Evolutionary conservation across 2,888 invertebrate genomes (phyloP).

Genomic region (Cinara cedri): DNA sequence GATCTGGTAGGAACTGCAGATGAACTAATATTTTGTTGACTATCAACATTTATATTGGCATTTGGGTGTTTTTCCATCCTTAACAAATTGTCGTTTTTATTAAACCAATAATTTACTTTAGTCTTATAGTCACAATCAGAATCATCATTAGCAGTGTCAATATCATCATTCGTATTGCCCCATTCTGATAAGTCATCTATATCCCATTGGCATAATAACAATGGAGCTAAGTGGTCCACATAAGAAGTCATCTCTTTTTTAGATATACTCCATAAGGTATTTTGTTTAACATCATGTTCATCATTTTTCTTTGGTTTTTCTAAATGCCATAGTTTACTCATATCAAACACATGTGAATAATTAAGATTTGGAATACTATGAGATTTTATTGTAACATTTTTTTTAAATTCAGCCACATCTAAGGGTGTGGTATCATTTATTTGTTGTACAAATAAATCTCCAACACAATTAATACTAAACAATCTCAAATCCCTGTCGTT

Average conservation of each 20-base stretch:
- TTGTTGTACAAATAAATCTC: constrained; percentile 52
- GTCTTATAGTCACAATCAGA: constrained; percentile 14
- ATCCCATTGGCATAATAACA: constrained; percentile 45
- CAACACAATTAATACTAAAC: constrained; percentile 43
- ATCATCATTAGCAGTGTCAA: constrained; percentile 9
- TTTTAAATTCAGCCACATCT: constrained; percentile 2
- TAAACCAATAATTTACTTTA: constrained; percentile 47
- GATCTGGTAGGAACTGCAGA: neutral
- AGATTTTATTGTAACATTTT: constrained; percentile 9
- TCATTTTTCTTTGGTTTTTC: neutral
- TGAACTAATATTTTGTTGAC: neutral
- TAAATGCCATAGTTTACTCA: constrained; percentile 38
- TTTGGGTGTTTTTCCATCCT: neutral
- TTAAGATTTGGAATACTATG: neutral
- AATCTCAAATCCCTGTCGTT: constrained; percentile 14
- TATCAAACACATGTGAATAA: constrained; percentile 20
- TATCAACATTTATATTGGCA: neutral
- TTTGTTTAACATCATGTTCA: neutral
- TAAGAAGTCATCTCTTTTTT: constrained; percentile 48
- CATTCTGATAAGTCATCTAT: constrained; percentile 45
- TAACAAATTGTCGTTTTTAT: constrained; percentile 41
- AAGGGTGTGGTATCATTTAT: constrained; percentile 1
- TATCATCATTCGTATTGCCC: constrained; percentile 35
- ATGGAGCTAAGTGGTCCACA: constrained; percentile 37
- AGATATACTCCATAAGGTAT: constrained; percentile 26